Base-by-base conservation (phyloP, 2,113 vertebrate genomes). In the Raphicerus campestris region DNA sequence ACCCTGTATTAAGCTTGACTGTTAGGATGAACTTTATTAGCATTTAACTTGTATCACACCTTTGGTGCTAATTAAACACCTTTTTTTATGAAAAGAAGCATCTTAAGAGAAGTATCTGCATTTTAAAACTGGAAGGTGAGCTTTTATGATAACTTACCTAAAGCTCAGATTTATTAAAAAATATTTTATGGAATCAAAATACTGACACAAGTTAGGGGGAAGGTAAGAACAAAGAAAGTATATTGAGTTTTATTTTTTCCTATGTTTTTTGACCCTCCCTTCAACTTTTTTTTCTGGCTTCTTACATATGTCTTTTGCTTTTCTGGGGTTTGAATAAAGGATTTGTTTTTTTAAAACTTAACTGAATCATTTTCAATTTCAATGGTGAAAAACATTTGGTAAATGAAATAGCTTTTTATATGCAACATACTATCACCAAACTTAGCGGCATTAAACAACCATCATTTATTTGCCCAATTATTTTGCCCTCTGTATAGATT, bases 131-230 rank as follows among this genome's bases (percentile, higher is more conserved):
- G 14, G 63, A 87, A 90, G 26, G 20, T 90, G 66, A 92, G 20
- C 13, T 93, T 97, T 97, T 63, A 45, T 78, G 88, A 78, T 70
- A 91, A 93, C 58, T 96, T 86, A 30, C 58, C 80, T 94, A 80
- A 82, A 87, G n/a, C 30, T 70, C 20, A 49, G 5, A 56, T 92
- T 81, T 32, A 90, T 94, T 94, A 81, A 87, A n/a, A 87, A 28
- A 30, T 82, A 7, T 63, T 58, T 96, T 94, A 30, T 96, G 70
- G 22, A 91, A 26, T 96, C 61, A 58, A 93, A 91, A 89, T 96
- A 83, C 49, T 94, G 83, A 24, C 82, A 94, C 85, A 95, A 42
- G 5, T 32, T 32, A 39, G 7, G 20, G 5, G 2, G 17, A 85
- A 88, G 58, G 56, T 51, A 26, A 19, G 93, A 60, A 30, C 5